Evolutionary conservation across 2,797 vertebrate species (phyloP).

Genomic region (Hydrocynus forskahlii): DNA sequence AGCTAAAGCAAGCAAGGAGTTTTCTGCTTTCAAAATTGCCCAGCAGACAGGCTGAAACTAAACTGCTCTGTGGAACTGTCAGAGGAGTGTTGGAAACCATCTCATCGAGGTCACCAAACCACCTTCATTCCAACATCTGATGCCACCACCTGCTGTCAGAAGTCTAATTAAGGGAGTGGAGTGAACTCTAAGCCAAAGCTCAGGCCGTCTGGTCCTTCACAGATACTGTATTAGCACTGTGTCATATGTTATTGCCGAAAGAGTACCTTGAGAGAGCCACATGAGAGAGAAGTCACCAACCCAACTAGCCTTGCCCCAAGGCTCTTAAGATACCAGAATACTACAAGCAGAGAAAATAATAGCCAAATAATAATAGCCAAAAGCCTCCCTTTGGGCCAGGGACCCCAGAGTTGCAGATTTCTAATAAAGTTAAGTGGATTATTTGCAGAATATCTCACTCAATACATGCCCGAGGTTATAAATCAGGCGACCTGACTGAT

Average conservation of each 20-base stretch:
- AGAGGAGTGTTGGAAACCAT: constrained; percentile 4
- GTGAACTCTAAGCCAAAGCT: constrained; percentile 15
- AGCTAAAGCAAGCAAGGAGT: constrained; percentile 2
- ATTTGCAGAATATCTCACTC: constrained; percentile 25
- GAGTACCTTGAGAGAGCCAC: not conserved
- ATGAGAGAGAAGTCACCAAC: not conserved
- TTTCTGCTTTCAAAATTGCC: constrained; percentile 16
- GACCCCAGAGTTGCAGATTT: constrained; percentile 14
- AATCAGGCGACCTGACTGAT: constrained; percentile 25
- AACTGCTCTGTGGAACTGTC: constrained; percentile 31
- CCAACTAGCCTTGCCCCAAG: not conserved
- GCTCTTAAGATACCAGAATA: constrained; percentile 4
- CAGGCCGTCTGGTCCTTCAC: not conserved
- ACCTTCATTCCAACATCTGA: constrained; percentile 24
- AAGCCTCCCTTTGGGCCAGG: not conserved
- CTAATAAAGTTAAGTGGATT: constrained; percentile 17
- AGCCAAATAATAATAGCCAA: not conserved
- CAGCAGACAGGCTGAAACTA: constrained; percentile 9
- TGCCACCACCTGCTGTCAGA: constrained; percentile 28
- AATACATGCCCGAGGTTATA: constrained; percentile 24
- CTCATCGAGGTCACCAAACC: constrained; percentile 21
- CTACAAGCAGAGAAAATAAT: constrained; percentile 10
- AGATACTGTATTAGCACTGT: constrained; percentile 4
- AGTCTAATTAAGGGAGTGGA: constrained; percentile 22
- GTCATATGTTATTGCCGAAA: not conserved